Percentiles rank a stretch among this genome's conserved stretches.
Evolutionary conservation across 92 coral and sea anemone species (phyloP).

Genomic region (Bergia sp.): DNA sequence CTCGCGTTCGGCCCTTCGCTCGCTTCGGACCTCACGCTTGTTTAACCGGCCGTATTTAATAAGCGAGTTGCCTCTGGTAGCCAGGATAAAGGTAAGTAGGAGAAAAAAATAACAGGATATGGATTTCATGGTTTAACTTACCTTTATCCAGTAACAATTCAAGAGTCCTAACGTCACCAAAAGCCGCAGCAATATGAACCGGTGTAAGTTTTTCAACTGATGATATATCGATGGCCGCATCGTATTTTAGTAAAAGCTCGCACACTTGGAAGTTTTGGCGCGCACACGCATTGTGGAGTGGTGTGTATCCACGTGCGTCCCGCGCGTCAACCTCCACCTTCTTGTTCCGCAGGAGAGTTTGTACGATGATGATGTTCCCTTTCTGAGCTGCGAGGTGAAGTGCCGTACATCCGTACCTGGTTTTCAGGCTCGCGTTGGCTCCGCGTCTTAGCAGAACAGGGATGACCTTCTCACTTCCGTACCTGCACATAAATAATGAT

Average conservation of each 20-base stretch:
- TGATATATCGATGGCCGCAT: slow-evolving; percentile 7
- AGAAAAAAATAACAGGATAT: too few relatives aligned
- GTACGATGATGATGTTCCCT: neutral
- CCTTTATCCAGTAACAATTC: slow-evolving; percentile 27
- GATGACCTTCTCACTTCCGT: slow-evolving; percentile 22
- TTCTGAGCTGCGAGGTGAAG: slow-evolving; percentile 35
- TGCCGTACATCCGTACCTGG: slow-evolving; percentile 26
- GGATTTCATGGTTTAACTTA: neutral
- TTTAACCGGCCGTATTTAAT: too few relatives aligned
- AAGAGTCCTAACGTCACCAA: slow-evolving; percentile 5
- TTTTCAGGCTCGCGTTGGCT: slow-evolving; percentile 12
- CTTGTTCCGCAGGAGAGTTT: slow-evolving; percentile 30
- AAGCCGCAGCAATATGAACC: slow-evolving; percentile 12
- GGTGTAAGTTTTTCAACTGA: slow-evolving; percentile 9
- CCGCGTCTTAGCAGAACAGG: slow-evolving; percentile 21
- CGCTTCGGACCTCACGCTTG: too few relatives aligned
- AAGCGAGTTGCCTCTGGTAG: too few relatives aligned
- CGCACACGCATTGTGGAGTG: slow-evolving; percentile 31
- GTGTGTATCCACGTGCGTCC: slow-evolving; percentile 26
- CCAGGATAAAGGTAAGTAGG: too few relatives aligned
- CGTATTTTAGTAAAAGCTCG: slow-evolving; percentile 21
- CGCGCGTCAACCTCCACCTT: slow-evolving; percentile 6
- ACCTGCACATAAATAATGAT: neutral
- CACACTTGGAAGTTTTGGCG: slow-evolving; percentile 7
- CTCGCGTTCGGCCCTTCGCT: too few relatives aligned